Conservation (phyloP, 2,797 vertebrate species). For the Cetoscarus ocellatus region DNA sequence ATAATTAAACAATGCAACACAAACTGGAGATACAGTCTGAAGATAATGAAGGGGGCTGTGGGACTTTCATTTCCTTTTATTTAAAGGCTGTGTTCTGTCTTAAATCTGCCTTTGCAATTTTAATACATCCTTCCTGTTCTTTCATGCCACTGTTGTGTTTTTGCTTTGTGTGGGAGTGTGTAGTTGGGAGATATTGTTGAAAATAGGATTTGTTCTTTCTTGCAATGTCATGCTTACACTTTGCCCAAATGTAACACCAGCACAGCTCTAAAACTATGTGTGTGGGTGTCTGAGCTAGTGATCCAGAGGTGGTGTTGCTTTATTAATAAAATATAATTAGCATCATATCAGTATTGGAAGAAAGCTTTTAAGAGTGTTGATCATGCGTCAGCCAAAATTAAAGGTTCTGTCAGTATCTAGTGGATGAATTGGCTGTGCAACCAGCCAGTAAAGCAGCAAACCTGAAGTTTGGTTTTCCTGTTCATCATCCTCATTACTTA, state of each 20-base stretch:
- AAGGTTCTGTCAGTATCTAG: no score
- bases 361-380: no score
- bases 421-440: no score
- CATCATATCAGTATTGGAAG: no score
- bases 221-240: slow-evolving; percentile 24
- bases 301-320: no score
- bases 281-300: slow-evolving; percentile 6
- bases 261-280: slow-evolving; percentile 21
- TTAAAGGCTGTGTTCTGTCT: not conserved
- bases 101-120: not conserved
- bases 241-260: slow-evolving; percentile 35
- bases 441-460: no score
- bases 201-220: slow-evolving; percentile 36
- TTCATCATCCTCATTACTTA: no score
- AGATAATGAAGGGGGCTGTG: not conserved
- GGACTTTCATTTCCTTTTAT: not conserved
- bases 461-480: no score
- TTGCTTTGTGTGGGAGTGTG: not conserved
- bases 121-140: no score
- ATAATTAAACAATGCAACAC: not conserved
- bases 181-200: slow-evolving; percentile 8
- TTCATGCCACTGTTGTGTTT: slow-evolving; percentile 3
- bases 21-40: not conserved
- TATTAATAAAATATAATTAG: no score
- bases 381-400: no score